Base-by-base conservation (phyloP, 2,797 vertebrate species). In the Philypnodon macrostomus region DNA sequence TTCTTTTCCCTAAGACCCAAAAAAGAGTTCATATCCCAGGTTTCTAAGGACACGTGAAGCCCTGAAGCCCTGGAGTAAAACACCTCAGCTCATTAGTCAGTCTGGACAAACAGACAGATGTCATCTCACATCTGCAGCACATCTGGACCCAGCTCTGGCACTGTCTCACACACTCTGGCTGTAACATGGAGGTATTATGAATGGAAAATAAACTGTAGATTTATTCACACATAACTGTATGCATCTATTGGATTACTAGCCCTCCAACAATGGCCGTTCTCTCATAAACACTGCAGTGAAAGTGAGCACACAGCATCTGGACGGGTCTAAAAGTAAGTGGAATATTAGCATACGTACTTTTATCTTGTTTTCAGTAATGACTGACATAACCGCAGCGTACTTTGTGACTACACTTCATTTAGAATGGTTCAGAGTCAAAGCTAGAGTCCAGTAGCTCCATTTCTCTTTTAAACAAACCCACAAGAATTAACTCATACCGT, bases 91-190 rank as follows among this genome's bases (percentile, higher is more conserved):
- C 67, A 73, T 71, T 70, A 62, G 50, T 51, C 60, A 55, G 65
- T 73, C 67, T 73, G 70, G 47, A 42, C 61, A 42, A 66, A 67
- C 39, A 67, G 52, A 46, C 50, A 48, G 30, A 57, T 36, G 49
- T 54, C 64, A 58, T 39, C 15, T 50, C 48, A 64, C 66, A 68
- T 70, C 58, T 74, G 62, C 15, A 1, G 16, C 39, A 27, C 39
- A 42, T 42, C 39, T 42, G 39, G 39, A 42, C 7, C 8, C 7
- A 0, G 4, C 23, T 40, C 21, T n/a, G n/a, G 14, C 9, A 27
- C 8, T 26, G 14, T 27, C 39, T 41, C 21, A 15, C 8, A 41
- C 13, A 4, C 24, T 27, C 4, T 14, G n/a, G n/a, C n/a, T 13
- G 3, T 9, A 15, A 27, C 39, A 16, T 41, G 13, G 23, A 9